A percentile compares a stretch with the other conserved stretches of the same genome.
These are phyloP conservation scores for Lateolabrax maculatus DNA, from an alignment of 2,797 vertebrate genomes.

Conservation along the genomic window DNA sequence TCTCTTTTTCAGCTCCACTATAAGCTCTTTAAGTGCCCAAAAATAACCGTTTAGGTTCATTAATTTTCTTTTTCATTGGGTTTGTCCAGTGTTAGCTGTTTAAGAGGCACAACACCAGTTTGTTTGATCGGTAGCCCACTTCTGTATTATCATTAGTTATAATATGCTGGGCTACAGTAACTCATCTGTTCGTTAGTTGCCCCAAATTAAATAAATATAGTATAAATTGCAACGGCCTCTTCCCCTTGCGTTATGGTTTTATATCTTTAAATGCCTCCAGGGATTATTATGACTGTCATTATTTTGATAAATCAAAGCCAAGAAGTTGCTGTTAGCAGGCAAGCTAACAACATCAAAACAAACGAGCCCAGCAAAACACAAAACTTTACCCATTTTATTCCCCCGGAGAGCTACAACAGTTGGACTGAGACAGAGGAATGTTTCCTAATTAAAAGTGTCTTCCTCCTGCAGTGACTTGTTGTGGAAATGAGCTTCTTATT, in stretches of 20 bases:
- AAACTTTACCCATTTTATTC: slow-evolving; percentile 59
- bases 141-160: background rate
- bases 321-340: slow-evolving; percentile 22
- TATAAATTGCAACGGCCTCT: background rate
- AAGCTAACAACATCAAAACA: slow-evolving; percentile 42
- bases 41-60: background rate
- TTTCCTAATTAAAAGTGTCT: background rate
- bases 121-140: too few species aligned
- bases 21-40: background rate
- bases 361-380: background rate
- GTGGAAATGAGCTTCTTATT: fast-evolving
- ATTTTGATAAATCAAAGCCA: background rate
- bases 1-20: too few species aligned
- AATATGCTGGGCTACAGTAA: too few species aligned
- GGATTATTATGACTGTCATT: background rate
- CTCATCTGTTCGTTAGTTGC: background rate
- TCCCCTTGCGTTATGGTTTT: background rate
- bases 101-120: background rate
- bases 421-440: background rate
- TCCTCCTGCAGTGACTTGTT: background rate
- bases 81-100: background rate
- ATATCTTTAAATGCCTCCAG: too few species aligned
- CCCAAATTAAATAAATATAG: background rate
- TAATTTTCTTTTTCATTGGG: background rate
- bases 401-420: background rate